A percentile compares a stretch with the other conserved stretches of the same genome.
Evolutionary conservation across 2,888 invertebrate species (phyloP).

Genomic region (Drosophila sordidula): DNA sequence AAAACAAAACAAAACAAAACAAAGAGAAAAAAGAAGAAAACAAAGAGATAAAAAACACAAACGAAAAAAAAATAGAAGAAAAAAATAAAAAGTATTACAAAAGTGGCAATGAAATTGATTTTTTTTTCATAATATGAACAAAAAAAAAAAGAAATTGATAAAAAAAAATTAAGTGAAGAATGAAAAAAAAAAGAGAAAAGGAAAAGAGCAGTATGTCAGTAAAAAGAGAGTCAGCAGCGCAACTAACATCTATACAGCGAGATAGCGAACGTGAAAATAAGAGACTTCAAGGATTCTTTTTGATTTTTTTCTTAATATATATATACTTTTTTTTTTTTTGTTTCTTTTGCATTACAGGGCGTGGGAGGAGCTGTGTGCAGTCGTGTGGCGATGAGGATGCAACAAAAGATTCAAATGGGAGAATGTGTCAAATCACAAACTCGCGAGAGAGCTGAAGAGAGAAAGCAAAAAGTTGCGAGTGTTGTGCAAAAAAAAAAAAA

Average conservation of each 20-base stretch:
- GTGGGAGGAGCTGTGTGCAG: conserved; percentile 11
- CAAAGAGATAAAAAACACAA: conserved; percentile 21
- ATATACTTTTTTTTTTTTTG: not conserved
- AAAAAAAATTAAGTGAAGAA: not conserved
- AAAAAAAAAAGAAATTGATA: conserved; percentile 1
- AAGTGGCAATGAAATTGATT: conserved; percentile 26
- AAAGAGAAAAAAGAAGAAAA: conserved; percentile 14
- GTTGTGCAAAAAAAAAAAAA: not conserved
- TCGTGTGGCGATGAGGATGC: conserved; percentile 21
- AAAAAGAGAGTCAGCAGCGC: conserved; percentile 40
- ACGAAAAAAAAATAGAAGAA: conserved; percentile 9
- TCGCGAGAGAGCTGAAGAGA: not conserved
- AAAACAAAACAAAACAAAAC: conserved; percentile 55
- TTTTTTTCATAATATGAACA: conserved; percentile 3
- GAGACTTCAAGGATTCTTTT: conserved; percentile 28
- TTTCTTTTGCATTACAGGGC: not conserved
- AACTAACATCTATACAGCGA: conserved; percentile 52
- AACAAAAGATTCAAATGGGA: conserved; percentile 4
- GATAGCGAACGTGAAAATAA: conserved; percentile 26
- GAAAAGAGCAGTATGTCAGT: conserved; percentile 52
- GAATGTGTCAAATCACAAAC: not conserved
- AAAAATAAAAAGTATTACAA: conserved; percentile 6
- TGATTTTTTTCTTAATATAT: not conserved
- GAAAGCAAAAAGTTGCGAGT: conserved; percentile 1
- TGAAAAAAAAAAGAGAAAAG: conserved; percentile 12